phyloP scores from a whole-genome alignment of 2,888 invertebrate genomes.

The Lepidochitona cinerea region DNA sequence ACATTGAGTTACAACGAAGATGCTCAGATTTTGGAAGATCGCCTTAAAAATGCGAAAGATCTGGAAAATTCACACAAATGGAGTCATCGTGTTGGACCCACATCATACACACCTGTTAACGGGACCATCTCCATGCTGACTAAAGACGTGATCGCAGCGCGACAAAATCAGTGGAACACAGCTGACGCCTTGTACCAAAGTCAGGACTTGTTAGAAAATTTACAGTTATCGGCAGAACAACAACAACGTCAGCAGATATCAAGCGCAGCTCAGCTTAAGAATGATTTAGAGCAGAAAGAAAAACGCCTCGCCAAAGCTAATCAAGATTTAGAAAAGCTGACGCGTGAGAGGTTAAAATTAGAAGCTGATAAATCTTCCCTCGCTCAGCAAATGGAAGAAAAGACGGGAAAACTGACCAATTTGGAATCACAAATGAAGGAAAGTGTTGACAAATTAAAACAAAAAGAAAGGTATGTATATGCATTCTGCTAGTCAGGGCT shows the following conservation, averaged over 20 bases:
- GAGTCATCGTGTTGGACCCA: neutral
- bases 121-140: constrained; percentile 22
- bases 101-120: neutral
- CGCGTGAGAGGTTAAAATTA: constrained; percentile 17
- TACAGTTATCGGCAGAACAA: constrained; percentile 3
- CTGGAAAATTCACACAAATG: constrained; percentile 45
- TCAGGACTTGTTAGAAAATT: constrained; percentile 38
- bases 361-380: constrained; percentile 41
- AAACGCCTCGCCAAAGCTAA: constrained; percentile 30
- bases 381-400: constrained; percentile 42
- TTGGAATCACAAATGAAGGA: constrained; percentile 8
- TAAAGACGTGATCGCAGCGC: constrained; percentile 38
- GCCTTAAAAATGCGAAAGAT: constrained; percentile 46
- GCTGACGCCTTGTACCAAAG: constrained; percentile 45
- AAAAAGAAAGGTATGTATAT: constrained; percentile 25
- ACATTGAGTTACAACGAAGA: constrained; percentile 48
- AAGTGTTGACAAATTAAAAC: constrained; percentile 13
- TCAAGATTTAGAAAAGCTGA: constrained; percentile 37
- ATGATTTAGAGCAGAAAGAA: constrained; percentile 44
- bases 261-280: constrained; percentile 38
- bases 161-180: constrained; percentile 43
- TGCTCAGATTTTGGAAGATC: constrained; percentile 42
- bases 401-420: constrained; percentile 34
- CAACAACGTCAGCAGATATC: constrained; percentile 38
- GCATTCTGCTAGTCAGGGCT: neutral